Base-by-base conservation (phyloP, 2,888 invertebrate genomes). In the Thalpophila matura region DNA sequence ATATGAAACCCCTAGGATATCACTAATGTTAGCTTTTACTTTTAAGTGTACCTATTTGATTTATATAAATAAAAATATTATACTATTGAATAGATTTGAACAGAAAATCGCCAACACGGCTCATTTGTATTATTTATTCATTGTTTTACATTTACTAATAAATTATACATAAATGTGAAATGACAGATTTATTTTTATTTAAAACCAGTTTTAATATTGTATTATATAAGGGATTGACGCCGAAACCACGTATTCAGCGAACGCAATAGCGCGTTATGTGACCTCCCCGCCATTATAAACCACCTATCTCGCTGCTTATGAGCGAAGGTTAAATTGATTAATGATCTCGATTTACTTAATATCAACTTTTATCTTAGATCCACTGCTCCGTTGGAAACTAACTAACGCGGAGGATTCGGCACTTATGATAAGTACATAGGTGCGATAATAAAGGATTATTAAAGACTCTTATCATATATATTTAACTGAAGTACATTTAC, bases 51-150 rank as follows among this genome's bases (percentile, higher is more conserved):
- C 16, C 65, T 75, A 65, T 55, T 61, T 67, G 63, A 61, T 71
- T 66, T 71, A 71, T 75, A 58, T 56, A 70, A 62, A 47, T 60
- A 37, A n/a, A n/a, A n/a, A n/a, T n/a, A n/a, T n/a, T 59, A 58
- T 67, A 59, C 40, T 55, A 57, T 65, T 67, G 62, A 68, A 60
- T 57, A 31, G 47, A 55, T 69, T 46, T 33, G 60, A 65, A 24
- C 35, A 67, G 51, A 45, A 54, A 55, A 40, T 62, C 43, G 66
- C 59, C 68, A 63, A 18, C 29, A 45, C 29, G 63, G 61, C 66
- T 53, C 51, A 66, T 82, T 83, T 84, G 75, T 85, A 83, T 82
- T 86, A 82, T 86, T 84, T 86, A 84, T 87, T 81, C 68, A 38
- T 57, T n/a, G 74, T 79, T 79, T 75, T 65, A 81, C 59, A 79